Evolutionary conservation across 2,113 vertebrate species (phyloP).

Genomic region (Triplophysa tibetana): DNA sequence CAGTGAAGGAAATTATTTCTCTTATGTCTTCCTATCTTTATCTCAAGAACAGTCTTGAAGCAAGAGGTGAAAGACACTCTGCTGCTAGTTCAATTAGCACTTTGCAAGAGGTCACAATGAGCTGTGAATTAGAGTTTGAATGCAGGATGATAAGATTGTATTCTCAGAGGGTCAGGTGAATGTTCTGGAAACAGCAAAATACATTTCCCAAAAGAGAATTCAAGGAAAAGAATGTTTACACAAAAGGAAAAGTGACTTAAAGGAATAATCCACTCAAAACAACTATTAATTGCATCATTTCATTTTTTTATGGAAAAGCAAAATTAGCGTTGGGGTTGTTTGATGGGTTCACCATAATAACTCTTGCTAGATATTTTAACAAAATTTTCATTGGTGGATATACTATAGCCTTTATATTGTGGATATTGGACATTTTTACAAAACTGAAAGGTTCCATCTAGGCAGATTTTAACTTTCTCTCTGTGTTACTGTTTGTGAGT

Average conservation of each 20-base stretch:
- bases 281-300: too few relatives aligned
- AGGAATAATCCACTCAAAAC: not conserved
- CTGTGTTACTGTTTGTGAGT: too few relatives aligned
- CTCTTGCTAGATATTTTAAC: too few relatives aligned
- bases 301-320: too few relatives aligned
- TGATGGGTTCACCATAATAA: too few relatives aligned
- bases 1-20: constrained; percentile 20
- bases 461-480: too few relatives aligned
- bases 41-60: constrained; percentile 22
- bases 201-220: not conserved
- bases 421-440: too few relatives aligned
- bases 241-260: not conserved
- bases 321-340: too few relatives aligned
- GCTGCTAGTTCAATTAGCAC: constrained; percentile 34
- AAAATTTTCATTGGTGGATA: too few relatives aligned
- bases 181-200: not conserved
- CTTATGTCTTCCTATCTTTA: constrained; percentile 10
- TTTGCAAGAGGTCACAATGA: constrained; percentile 26
- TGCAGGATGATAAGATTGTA: not conserved
- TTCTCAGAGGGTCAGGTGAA: constrained; percentile 2
- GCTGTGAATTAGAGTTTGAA: constrained; percentile 27
- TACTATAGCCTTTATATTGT: too few relatives aligned
- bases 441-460: too few relatives aligned
- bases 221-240: not conserved
- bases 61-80: constrained; percentile 7